Evolutionary conservation across 2,888 invertebrate species (phyloP).

Genomic region (Drosophila mulleri): DNA sequence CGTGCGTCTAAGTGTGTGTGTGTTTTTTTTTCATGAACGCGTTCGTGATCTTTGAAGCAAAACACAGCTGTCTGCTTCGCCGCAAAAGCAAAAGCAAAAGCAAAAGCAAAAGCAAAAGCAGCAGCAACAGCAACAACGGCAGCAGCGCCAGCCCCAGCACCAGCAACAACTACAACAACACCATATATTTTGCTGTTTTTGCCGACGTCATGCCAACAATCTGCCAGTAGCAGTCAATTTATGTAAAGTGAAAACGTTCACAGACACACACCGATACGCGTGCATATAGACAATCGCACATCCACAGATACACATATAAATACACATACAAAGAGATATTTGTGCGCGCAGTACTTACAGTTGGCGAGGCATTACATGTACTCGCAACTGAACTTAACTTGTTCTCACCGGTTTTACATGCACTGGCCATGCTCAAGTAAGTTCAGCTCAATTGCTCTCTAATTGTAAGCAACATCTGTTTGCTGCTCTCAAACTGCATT

Average conservation of each 20-base stretch:
- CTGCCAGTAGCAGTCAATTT: slow-evolving; percentile 69
- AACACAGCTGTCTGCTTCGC: slow-evolving; percentile 75
- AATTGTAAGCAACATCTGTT: slow-evolving; percentile 51
- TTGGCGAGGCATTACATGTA: slow-evolving; percentile 25
- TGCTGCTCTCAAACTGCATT: slow-evolving; percentile 41
- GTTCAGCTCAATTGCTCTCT: slow-evolving; percentile 37
- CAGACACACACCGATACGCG: slow-evolving; percentile 22
- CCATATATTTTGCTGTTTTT: slow-evolving; percentile 36
- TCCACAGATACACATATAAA: neutral
- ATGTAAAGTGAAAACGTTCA: slow-evolving; percentile 72
- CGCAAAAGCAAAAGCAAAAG: slow-evolving; percentile 57
- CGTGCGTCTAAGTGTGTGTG: slow-evolving; percentile 26
- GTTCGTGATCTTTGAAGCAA: slow-evolving; percentile 82
- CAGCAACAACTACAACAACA: slow-evolving; percentile 22
- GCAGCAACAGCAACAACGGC: slow-evolving; percentile 16
- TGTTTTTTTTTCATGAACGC: slow-evolving; percentile 75
- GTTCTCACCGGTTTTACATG: slow-evolving; percentile 59
- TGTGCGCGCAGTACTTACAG: slow-evolving; percentile 19
- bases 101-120: slow-evolving; percentile 15
- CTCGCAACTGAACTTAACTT: slow-evolving; percentile 38
- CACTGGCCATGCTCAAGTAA: slow-evolving; percentile 73
- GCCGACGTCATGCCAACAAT: slow-evolving; percentile 76
- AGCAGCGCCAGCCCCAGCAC: slow-evolving; percentile 16
- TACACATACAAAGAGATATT: neutral
- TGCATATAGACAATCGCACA: slow-evolving; percentile 12